Evolutionary conservation across 1,140 invertebrate genomes (phyloP).

Genomic region (Drosophila ohnishii): DNA sequence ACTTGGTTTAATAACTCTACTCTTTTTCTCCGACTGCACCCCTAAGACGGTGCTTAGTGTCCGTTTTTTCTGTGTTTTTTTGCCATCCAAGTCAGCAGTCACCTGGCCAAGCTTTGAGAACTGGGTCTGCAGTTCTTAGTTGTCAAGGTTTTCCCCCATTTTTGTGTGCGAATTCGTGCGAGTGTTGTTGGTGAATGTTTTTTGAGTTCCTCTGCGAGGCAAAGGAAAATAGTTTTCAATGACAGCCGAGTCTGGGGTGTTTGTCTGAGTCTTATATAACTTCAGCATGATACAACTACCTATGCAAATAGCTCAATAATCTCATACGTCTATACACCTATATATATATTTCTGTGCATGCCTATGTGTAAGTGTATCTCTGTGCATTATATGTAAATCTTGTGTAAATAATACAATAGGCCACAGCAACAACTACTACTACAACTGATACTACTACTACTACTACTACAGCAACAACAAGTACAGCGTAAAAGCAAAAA

Average conservation of each 20-base stretch:
- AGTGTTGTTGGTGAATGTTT: slow-evolving; percentile 34
- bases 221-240: slow-evolving; percentile 48
- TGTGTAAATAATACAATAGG: slow-evolving; percentile 73
- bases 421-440: slow-evolving; percentile 45
- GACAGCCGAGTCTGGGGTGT: slow-evolving; percentile 42
- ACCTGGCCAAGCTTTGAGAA: slow-evolving; percentile 37
- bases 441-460: slow-evolving; percentile 22
- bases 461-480: slow-evolving; percentile 38
- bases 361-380: slow-evolving; percentile 36
- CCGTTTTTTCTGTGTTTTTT: neutral
- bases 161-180: slow-evolving; percentile 1
- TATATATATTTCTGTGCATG: slow-evolving; percentile 35
- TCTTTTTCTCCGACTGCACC: slow-evolving; percentile 1
- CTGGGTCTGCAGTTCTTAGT: slow-evolving; percentile 49
- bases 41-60: slow-evolving; percentile 16
- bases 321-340: slow-evolving; percentile 17
- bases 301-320: slow-evolving; percentile 22
- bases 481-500: slow-evolving; percentile 53
- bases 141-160: slow-evolving; percentile 47
- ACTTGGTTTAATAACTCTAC: neutral
- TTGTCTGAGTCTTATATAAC: slow-evolving; percentile 58
- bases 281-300: slow-evolving; percentile 47
- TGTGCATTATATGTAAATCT: slow-evolving; percentile 55
- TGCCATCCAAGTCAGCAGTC: slow-evolving; percentile 23
- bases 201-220: slow-evolving; percentile 23